Base-by-base conservation (phyloP, 2,888 invertebrate species). In the Agrypnus murinus region DNA sequence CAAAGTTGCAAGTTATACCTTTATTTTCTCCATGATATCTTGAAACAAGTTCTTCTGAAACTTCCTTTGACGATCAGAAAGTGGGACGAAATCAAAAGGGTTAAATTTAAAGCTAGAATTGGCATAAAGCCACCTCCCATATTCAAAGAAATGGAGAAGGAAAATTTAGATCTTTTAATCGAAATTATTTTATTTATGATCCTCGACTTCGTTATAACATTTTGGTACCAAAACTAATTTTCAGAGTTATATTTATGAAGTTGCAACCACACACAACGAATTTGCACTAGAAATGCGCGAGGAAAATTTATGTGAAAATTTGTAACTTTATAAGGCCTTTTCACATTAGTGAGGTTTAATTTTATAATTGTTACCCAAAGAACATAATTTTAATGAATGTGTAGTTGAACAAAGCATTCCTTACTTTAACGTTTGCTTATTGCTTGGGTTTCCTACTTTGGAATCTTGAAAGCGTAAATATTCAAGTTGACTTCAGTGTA, bases 21-120 rank as follows among this genome's bases (percentile, higher is more conserved):
- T n/a, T 53, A 7, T 59, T 57, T 43, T 17, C 19, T 12, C 25
- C 5, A 19, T 25, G 40, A 43, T 38, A 14, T 40, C 43, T 59
- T 17, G 17, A 17, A 59, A 59, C n/a, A 25, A 40, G n/a, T 46
- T 60, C 60, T 45, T 46, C 32, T 25, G 34, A n/a, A 12, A 60
- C 31, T 45, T 60, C 19, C 60, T 60, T 60, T 60, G 60, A 60
- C 45, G 43, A 19, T 46, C 45, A 17, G 10, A 19, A 14, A 14
- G 15, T 6, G 15, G 10, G 15, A 48, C 48, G 15, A 12, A 43
- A 43, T 43, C 43, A 48, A 48, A n/a, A 48, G 48, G 48, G 48
- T 59, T 60, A n/a, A 14, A 12, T 60, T 60, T 60, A 67, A 71
- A 67, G 62, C 63, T 17, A 48, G 12, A 14, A 43, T 12, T 7